A percentile compares a stretch with the other conserved stretches of the same genome.
These are phyloP conservation scores for Macrobrachium nipponense DNA, from an alignment of 1,140 invertebrate species.

Conservation along the genomic window DNA sequence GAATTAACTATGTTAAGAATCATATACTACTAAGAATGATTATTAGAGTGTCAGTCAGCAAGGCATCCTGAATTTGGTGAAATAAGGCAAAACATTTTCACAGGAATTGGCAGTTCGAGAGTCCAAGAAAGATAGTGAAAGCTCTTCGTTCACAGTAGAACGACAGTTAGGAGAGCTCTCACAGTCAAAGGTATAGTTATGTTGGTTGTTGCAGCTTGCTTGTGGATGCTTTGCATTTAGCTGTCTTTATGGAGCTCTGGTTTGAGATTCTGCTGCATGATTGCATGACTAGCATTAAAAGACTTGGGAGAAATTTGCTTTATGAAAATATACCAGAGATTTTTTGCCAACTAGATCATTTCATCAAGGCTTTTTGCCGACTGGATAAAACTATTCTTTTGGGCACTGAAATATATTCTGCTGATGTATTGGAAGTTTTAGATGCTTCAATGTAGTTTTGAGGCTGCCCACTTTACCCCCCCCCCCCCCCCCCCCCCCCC, in stretches of 20 bases:
- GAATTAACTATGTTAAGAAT: no score
- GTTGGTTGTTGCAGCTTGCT: neutral
- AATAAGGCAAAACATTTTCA: neutral
- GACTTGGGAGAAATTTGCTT: no score
- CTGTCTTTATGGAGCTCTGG: neutral
- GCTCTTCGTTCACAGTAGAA: slow-evolving; percentile 10
- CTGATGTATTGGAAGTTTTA: no score
- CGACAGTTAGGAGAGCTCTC: slow-evolving; percentile 1
- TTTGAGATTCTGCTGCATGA: neutral
- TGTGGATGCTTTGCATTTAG: neutral
- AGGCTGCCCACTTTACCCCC: no score
- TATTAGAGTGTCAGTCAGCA: neutral
- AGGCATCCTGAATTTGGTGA: neutral
- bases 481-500: no score
- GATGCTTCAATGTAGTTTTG: no score
- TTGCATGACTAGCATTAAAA: no score
- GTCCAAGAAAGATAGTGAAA: slow-evolving; percentile 18
- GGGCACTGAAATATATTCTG: no score
- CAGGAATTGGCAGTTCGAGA: slow-evolving; percentile 45
- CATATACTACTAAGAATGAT: neutral
- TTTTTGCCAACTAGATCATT: no score
- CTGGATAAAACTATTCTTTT: no score
- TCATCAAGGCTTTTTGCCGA: no score
- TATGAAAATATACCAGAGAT: no score
- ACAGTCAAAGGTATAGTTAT: slow-evolving; percentile 6